These are phyloP conservation scores for Rallus limicola DNA, from an alignment of 2,113 vertebrate genomes.

Conservation along the genomic window DNA sequence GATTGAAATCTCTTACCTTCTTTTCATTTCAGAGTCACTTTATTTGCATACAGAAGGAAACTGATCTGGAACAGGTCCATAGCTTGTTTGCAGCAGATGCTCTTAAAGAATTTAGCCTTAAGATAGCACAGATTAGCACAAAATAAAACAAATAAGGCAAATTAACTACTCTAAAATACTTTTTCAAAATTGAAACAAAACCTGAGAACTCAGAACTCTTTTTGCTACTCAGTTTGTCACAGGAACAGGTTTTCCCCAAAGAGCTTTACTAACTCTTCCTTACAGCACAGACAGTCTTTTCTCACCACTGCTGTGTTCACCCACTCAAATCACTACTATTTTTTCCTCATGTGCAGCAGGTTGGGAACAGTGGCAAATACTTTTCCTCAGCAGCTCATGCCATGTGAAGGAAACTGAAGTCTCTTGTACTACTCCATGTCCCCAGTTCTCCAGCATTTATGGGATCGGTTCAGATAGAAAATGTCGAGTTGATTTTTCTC, in stretches of 20 bases:
- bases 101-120: neutral
- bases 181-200: neutral
- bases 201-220: neutral
- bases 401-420: neutral
- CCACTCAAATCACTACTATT: neutral
- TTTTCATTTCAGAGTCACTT: neutral
- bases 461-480: neutral
- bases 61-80: neutral
- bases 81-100: neutral
- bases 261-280: neutral
- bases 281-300: neutral
- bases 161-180: neutral
- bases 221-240: neutral
- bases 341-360: neutral
- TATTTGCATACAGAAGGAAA: neutral
- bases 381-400: neutral
- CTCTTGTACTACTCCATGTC: neutral
- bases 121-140: accelerated
- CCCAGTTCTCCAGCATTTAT: neutral
- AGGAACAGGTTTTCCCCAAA: neutral
- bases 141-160: neutral
- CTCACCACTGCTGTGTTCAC: neutral
- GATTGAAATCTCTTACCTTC: neutral
- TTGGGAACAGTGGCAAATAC: neutral
- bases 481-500: neutral